Evolutionary conservation across 2,113 vertebrate species (phyloP).

Genomic region (Turnix velox): DNA sequence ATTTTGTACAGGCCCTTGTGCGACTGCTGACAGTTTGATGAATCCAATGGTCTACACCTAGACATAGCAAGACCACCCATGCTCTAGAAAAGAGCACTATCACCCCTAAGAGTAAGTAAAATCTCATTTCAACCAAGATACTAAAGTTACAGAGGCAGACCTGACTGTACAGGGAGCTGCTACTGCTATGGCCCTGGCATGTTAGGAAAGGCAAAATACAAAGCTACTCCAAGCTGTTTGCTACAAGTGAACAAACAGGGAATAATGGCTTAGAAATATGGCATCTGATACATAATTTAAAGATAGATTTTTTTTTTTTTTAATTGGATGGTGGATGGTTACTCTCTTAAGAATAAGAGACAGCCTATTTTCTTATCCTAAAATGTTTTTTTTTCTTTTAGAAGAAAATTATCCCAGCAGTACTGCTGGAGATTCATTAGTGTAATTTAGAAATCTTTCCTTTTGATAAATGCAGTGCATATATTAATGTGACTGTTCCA

Average conservation of each 20-base stretch:
- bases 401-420: background rate
- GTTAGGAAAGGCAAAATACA: background rate
- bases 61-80: background rate
- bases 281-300: background rate
- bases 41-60: background rate
- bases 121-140: background rate
- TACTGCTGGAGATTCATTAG: background rate
- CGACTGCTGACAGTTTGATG: background rate
- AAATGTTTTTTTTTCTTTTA: background rate
- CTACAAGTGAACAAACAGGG: background rate
- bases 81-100: background rate
- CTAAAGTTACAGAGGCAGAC: background rate
- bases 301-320: too few species aligned
- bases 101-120: background rate
- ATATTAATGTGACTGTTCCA: background rate
- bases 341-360: background rate
- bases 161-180: background rate
- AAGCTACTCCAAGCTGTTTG: background rate
- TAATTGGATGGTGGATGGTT: accelerated
- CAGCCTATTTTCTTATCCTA: background rate
- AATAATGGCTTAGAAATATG: background rate
- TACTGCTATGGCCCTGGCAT: background rate
- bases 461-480: background rate
- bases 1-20: background rate
- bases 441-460: background rate